Percentiles rank a stretch among this genome's conserved stretches.
These are phyloP conservation scores for Ephydatia muelleri DNA, from an alignment of 37 sponge, comb jelly and placozoan species.

Conservation along the genomic window DNA sequence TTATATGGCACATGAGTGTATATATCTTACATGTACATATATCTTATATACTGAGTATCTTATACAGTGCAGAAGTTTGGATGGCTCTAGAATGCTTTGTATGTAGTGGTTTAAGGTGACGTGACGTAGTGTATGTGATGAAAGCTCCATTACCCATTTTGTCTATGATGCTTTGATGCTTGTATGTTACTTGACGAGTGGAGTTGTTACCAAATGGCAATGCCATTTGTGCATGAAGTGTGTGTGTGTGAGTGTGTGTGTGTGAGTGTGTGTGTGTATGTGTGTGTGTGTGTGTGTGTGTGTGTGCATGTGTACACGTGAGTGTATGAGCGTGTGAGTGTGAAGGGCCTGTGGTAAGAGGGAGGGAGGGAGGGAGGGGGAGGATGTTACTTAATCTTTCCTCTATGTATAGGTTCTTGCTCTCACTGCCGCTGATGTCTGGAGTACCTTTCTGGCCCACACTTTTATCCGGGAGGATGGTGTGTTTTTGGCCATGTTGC, in stretches of 20 bases:
- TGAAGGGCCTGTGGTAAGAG: background rate
- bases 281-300: too few relatives aligned
- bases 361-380: background rate
- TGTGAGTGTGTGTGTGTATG: too few relatives aligned
- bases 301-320: too few relatives aligned
- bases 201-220: background rate
- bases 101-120: background rate
- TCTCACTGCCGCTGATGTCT: constrained; percentile 32
- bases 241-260: too few relatives aligned
- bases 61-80: too few relatives aligned
- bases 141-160: background rate
- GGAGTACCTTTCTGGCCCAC: constrained; percentile 34
- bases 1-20: too few relatives aligned
- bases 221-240: too few relatives aligned
- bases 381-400: background rate
- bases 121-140: background rate
- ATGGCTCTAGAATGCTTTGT: too few relatives aligned
- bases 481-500: constrained; percentile 26
- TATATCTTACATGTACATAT: too few relatives aligned
- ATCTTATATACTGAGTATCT: too few relatives aligned
- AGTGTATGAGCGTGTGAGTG: background rate
- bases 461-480: constrained; percentile 25
- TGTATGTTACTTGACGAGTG: background rate
- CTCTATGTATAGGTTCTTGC: constrained; percentile 26
- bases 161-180: too few relatives aligned